These are phyloP conservation scores for Adela reaumurella DNA, from an alignment of 2,888 invertebrate genomes.

Conservation along the genomic window DNA sequence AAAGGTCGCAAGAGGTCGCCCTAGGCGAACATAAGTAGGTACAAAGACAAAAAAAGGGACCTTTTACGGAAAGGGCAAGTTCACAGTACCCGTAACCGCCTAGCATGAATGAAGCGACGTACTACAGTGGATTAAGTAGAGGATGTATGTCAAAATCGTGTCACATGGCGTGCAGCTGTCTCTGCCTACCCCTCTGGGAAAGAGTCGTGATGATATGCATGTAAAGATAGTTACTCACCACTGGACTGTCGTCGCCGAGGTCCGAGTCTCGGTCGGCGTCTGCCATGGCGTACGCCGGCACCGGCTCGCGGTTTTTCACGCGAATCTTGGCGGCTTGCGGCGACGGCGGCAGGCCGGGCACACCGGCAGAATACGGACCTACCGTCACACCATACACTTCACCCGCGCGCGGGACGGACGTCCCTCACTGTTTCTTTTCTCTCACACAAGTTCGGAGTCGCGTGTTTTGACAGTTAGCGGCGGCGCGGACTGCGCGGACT, in stretches of 20 bases:
- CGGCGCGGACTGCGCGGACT: slow-evolving; percentile 23
- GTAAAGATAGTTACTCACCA: slow-evolving; percentile 59
- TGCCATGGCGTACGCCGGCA: slow-evolving; percentile 82
- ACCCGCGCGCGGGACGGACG: background rate
- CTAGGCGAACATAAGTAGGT: too few relatives aligned
- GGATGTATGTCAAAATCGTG: too few relatives aligned
- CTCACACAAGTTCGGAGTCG: slow-evolving; percentile 1
- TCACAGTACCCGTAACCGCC: too few relatives aligned
- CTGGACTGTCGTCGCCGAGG: slow-evolving; percentile 69
- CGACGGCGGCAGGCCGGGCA: slow-evolving; percentile 28
- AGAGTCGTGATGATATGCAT: background rate
- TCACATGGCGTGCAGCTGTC: too few relatives aligned
- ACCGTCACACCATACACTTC: slow-evolving; percentile 29
- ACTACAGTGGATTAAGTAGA: too few relatives aligned
- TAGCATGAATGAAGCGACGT: too few relatives aligned
- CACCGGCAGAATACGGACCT: slow-evolving; percentile 25
- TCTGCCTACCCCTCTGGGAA: too few relatives aligned
- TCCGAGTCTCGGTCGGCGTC: slow-evolving; percentile 67
- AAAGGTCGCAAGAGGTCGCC: too few relatives aligned
- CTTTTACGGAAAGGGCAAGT: too few relatives aligned
- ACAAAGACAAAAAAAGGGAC: too few relatives aligned
- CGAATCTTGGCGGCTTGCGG: slow-evolving; percentile 71
- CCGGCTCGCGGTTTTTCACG: slow-evolving; percentile 84
- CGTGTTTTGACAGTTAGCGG: slow-evolving; percentile 11
- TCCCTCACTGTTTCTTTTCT: background rate